Base-by-base conservation (phyloP, 2,113 vertebrate species). In the Dasyornis broadbenti region DNA sequence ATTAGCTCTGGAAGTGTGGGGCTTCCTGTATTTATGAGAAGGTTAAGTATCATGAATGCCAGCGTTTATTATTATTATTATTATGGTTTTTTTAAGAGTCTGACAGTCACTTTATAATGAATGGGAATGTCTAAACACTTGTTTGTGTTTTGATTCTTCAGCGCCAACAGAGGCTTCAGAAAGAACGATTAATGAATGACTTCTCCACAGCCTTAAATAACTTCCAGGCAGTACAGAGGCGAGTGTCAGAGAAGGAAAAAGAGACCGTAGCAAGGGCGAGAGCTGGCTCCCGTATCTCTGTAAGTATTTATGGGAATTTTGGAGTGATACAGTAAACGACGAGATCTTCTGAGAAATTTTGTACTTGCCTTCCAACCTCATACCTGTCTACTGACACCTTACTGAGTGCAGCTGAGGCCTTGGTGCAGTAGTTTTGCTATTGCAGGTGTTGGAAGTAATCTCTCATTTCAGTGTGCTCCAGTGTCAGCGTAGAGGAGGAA, bases 111-210 rank as follows among this genome's bases (percentile, higher is more conserved):
- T 5, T 76, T 73, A 1, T 13, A 14, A 3, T 26, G 49, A 82
- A 56, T 56, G 61, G 61, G 13, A 73, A 33, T 68, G 52, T 71
- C 77, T 89, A 33, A 95, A 75, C 39, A n/a, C 37, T 28, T 82
- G 68, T 40, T 77, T 92, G 71, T 96, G 21, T 86, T 96, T 95
- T 6, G 30, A 76, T 94, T 95, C 77, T 83, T 71, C 66, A 99
- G 99, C 99, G 99, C 94, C 99, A 99, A 26, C 99, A 99, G 94
- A 99, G 98, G 95, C 98, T 99, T 86, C 99, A 99, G 98, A 99
- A 98, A 78, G 99, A 99, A 11, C 98, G 99, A 47, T 98, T 99
- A 93, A 99, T 99, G 99, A 99, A 98, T 71, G 99, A 99, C 82
- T 99, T 99, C 97, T 99, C 99, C 2, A 97, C 98, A 0, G 99